Conservation (phyloP, 2,797 vertebrate species). For the Syngnathus acus region DNA sequence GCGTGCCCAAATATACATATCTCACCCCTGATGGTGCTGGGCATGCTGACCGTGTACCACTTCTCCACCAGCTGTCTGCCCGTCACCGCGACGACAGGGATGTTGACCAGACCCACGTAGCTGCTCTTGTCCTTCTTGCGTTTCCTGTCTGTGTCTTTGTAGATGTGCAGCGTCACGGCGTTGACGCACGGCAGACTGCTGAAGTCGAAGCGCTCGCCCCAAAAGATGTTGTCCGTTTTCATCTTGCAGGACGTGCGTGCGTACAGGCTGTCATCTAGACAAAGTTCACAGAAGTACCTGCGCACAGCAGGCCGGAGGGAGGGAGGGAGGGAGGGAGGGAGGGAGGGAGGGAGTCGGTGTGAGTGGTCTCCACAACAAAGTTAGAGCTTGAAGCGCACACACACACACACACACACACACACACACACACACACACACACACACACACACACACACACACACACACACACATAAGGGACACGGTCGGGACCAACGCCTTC, state of each 20-base stretch:
- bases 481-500: no score
- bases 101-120: constrained; percentile 88
- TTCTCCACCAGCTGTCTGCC: constrained; percentile 89
- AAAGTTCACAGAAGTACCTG: constrained; percentile 92
- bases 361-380: no score
- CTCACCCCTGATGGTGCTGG: constrained; percentile 75
- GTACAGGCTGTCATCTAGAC: constrained; percentile 91
- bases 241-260: constrained; percentile 94
- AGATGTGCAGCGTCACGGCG: constrained; percentile 89
- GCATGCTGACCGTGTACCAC: constrained; percentile 92
- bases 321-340: no score
- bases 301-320: no score
- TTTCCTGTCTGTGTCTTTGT: constrained; percentile 94
- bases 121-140: constrained; percentile 97
- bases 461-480: no score
- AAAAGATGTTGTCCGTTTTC: constrained; percentile 92
- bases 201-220: constrained; percentile 97
- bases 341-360: no score
- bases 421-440: no score
- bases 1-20: no score
- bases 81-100: constrained; percentile 78
- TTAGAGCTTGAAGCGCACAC: no score
- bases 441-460: no score
- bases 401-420: no score
- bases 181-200: constrained; percentile 77